phyloP scores from a whole-genome alignment of 2,797 vertebrate species.

The Lagocephalus sceleratus region DNA sequence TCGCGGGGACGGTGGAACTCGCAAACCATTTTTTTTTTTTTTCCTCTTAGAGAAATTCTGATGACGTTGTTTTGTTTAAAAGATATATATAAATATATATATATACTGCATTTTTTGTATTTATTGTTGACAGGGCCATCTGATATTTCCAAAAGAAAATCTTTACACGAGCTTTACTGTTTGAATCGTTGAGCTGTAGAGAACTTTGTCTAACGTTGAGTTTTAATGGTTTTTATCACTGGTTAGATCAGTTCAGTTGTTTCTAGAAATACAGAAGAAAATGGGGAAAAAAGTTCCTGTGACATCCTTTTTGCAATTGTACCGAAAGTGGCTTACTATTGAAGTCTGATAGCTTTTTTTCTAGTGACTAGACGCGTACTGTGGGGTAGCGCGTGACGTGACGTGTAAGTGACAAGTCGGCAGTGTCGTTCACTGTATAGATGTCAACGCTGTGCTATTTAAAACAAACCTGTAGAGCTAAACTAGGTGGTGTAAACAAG shows the following conservation, averaged over 20 bases:
- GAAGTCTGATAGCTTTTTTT: constrained; percentile 84
- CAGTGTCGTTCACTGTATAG: constrained; percentile 82
- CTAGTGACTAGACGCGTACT: constrained; percentile 83
- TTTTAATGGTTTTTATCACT: constrained; percentile 87
- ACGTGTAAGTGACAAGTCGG: constrained; percentile 84
- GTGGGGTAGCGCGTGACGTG: constrained; percentile 82
- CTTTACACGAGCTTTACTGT: constrained; percentile 88
- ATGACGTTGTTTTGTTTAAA: constrained; percentile 59
- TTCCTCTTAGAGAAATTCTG: constrained; percentile 60
- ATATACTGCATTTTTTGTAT: constrained; percentile 49
- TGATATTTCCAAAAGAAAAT: constrained; percentile 78
- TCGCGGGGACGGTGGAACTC: constrained; percentile 52
- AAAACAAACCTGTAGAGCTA: constrained; percentile 78
- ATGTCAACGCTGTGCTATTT: constrained; percentile 83
- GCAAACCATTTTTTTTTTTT: constrained; percentile 56
- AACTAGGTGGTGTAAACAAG: constrained; percentile 79
- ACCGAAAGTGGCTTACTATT: constrained; percentile 99
- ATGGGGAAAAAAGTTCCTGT: constrained; percentile 74
- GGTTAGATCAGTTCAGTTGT: constrained; percentile 88
- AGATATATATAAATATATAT: constrained; percentile 41
- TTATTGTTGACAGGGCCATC: constrained; percentile 75
- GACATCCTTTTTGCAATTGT: constrained; percentile 96
- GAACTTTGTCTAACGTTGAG: constrained; percentile 85
- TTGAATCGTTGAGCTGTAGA: constrained; percentile 85
- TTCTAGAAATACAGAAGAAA: constrained; percentile 85